A percentile compares a stretch with the other conserved stretches of the same genome.
Conservation (phyloP, 2,888 invertebrate genomes). For the Drosophila antonietae region DNA sequence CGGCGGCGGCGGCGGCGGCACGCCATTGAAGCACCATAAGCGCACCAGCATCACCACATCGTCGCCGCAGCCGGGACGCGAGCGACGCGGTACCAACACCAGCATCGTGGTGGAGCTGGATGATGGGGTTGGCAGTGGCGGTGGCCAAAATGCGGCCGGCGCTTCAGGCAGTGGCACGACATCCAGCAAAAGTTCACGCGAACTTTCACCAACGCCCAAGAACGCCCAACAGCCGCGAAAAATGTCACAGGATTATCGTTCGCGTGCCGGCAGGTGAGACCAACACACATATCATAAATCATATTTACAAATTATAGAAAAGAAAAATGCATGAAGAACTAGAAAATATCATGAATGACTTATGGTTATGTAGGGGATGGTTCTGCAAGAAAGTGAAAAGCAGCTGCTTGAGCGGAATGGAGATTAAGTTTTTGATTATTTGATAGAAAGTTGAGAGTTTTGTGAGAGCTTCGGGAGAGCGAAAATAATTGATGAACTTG, state of each 20-base stretch:
- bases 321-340: slow-evolving; percentile 9
- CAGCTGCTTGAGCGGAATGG: background rate
- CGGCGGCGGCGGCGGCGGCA: slow-evolving; percentile 47
- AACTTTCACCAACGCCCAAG: slow-evolving; percentile 83
- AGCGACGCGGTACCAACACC: slow-evolving; percentile 71
- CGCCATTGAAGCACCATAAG: slow-evolving; percentile 72
- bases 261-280: slow-evolving; percentile 80
- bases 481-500: background rate
- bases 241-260: slow-evolving; percentile 83
- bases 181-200: slow-evolving; percentile 75
- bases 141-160: slow-evolving; percentile 22
- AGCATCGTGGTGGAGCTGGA: slow-evolving; percentile 70
- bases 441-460: background rate
- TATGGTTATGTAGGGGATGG: no score
- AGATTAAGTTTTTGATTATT: background rate
- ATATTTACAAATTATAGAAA: slow-evolving; percentile 5
- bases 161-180: slow-evolving; percentile 65
- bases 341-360: slow-evolving; percentile 5
- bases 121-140: slow-evolving; percentile 17
- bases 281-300: slow-evolving; percentile 28
- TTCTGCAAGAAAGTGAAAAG: background rate
- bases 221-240: slow-evolving; percentile 80
- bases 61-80: slow-evolving; percentile 59
- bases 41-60: slow-evolving; percentile 62
- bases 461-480: no score